Percentiles rank a stretch among this genome's conserved stretches.
Conservation (phyloP, 2,888 invertebrate genomes). For the Suillia variegata region DNA sequence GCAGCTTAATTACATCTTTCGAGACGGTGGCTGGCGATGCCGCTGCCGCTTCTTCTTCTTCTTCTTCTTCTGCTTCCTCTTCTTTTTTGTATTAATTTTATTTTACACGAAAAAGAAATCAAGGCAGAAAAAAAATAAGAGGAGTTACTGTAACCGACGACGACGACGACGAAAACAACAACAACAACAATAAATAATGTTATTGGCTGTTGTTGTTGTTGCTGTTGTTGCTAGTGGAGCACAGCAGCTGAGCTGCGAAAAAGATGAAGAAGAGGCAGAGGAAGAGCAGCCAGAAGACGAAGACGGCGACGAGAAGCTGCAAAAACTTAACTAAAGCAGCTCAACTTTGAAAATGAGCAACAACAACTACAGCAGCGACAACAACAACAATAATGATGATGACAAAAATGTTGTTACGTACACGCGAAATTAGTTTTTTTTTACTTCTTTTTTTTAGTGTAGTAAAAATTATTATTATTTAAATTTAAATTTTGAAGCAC, state of each 20-base stretch:
- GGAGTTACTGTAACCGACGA: too few species aligned
- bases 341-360: not conserved
- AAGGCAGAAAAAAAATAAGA: not conserved
- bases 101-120: not conserved
- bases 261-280: not conserved
- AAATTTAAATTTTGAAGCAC: too few species aligned
- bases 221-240: too few species aligned
- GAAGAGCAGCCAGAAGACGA: not conserved
- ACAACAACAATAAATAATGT: not conserved
- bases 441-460: not conserved
- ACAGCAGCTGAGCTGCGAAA: not conserved
- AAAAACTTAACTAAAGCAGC: not conserved
- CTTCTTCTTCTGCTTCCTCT: too few species aligned
- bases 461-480: too few species aligned
- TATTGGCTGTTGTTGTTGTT: slow-evolving; percentile 1
- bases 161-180: not conserved
- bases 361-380: not conserved
- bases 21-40: too few species aligned
- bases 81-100: too few species aligned
- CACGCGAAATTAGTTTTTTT: not conserved
- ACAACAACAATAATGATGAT: not conserved
- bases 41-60: too few species aligned
- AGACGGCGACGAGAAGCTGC: too few species aligned
- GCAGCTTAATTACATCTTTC: not conserved
- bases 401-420: slow-evolving; percentile 14